Base-by-base conservation (phyloP, 2,797 vertebrate genomes). In the Aplochiton taeniatus region DNA sequence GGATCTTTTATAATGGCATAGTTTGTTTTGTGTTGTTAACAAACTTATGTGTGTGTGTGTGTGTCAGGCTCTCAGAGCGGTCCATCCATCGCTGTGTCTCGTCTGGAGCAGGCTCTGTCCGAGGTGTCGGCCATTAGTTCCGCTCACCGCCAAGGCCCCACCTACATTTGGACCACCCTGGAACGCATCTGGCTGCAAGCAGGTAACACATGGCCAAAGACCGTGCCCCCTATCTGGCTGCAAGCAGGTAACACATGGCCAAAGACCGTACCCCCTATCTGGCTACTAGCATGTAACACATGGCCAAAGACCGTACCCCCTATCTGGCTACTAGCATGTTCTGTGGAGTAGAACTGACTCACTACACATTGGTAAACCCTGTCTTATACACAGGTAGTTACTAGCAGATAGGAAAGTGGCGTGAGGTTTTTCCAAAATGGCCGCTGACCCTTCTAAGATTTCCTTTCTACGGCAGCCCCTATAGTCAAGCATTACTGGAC, bases 241-340 rank as follows among this genome's bases (percentile, higher is more conserved):
- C 96, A 96, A 84, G 94, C 97, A 76, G 96, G 97, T 98, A 90
- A 81, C 77, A 68, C 13, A 63, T 91, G 43, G 54, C 43, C 45
- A 18, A 1, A 31, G 31, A 31, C 31, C 31, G 2, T 31, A 31
- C 31, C 2, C 31, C 31, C 6, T 31, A 31, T 31, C 31, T 31
- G n/a, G 31, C 31, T 31, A 31, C 31, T 31, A 31, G 31, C 2
- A 31, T 31, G 31, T 31, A 31, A 31, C 6, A 31, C 31, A 31
- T 6, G 6, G 6, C 31, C 6, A 31, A 3, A 31, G 31, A 31
- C 31, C 31, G 2, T 31, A 31, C 31, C 31, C 94, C 93, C 83
- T n/a, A 98, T 99, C 65, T 98, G 97, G 97, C 91, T 99, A n/a
- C 96, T 96, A 84, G 94, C 97, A 75, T 96, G 97, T 98, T 31